phyloP scores from a whole-genome alignment of 2,797 vertebrate species.

The Triplophysa bombifrons region DNA sequence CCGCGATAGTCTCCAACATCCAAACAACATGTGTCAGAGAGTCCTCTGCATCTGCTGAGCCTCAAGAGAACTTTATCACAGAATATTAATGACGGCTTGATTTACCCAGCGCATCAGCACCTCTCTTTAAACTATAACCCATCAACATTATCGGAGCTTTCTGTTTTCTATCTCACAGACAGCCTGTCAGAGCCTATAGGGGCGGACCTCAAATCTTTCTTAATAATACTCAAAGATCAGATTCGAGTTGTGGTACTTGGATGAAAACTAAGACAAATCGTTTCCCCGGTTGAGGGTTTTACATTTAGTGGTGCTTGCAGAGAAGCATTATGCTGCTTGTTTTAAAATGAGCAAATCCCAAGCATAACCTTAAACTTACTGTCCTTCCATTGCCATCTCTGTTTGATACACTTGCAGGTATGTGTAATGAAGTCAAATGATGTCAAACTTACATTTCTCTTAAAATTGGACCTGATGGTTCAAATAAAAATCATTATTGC shows the following conservation, averaged over 20 bases:
- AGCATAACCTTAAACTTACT: background rate
- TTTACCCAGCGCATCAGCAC: slow-evolving; percentile 47
- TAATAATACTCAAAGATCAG: slow-evolving; percentile 43
- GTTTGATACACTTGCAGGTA: too few species aligned
- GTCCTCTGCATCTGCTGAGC: slow-evolving; percentile 40
- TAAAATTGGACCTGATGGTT: too few species aligned
- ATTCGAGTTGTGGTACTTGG: background rate
- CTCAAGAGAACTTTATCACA: slow-evolving; percentile 55
- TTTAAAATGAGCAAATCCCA: slow-evolving; percentile 7
- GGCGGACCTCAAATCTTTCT: slow-evolving; percentile 43
- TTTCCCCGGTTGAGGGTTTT: background rate
- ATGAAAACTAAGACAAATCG: slow-evolving; percentile 17
- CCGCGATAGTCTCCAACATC: slow-evolving; percentile 26
- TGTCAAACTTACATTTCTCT: too few species aligned
- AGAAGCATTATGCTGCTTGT: background rate
- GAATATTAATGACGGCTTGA: slow-evolving; percentile 58
- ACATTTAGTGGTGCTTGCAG: slow-evolving; percentile 1
- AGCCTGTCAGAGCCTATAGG: slow-evolving; percentile 15
- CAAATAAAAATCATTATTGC: too few species aligned
- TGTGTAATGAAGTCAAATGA: too few species aligned
- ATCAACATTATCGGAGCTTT: slow-evolving; percentile 49
- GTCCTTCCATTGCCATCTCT: too few species aligned
- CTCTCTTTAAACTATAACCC: slow-evolving; percentile 44
- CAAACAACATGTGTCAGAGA: slow-evolving; percentile 32
- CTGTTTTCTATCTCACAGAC: slow-evolving; percentile 54